Conservation (phyloP, 1,140 invertebrate genomes). For the Saccostrea cuccullata region DNA sequence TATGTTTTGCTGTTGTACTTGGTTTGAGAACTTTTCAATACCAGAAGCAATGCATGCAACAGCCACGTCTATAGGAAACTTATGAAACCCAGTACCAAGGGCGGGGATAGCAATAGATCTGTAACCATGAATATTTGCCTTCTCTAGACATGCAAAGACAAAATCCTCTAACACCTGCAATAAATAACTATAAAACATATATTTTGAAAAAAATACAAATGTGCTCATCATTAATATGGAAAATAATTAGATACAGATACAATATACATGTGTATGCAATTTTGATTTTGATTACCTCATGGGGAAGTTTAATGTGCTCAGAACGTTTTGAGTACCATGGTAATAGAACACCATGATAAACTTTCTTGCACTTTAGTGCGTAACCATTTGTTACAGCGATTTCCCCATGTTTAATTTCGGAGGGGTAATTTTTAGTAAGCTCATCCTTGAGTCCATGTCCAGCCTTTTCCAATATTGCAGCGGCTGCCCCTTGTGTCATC, state of each 20-base stretch:
- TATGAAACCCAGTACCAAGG: constrained; percentile 39
- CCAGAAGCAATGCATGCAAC: constrained; percentile 37
- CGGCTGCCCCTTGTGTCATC: not conserved
- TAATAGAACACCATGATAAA: constrained; percentile 45
- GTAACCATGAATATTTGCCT: constrained; percentile 37
- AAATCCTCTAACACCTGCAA: constrained; percentile 31
- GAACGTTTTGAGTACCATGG: not conserved
- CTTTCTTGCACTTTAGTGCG: not conserved
- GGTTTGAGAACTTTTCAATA: constrained; percentile 43
- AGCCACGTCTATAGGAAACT: constrained; percentile 42
- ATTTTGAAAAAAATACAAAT: too few species aligned
- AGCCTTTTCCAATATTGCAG: not conserved
- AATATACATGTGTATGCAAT: not conserved
- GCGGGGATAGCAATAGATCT: constrained; percentile 43
- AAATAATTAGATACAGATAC: not conserved
- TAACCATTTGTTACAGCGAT: constrained; percentile 34
- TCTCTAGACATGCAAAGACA: constrained; percentile 16
- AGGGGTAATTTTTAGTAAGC: not conserved
- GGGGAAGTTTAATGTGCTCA: too few species aligned
- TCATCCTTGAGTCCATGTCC: not conserved
- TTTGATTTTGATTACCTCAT: too few species aligned
- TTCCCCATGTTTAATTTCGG: not conserved
- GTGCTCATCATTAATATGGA: too few species aligned
- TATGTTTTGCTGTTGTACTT: not conserved
- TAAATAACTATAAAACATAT: too few species aligned